Evolutionary conservation across 2,888 invertebrate species (phyloP).

Genomic region (Drosophila testacea): DNA sequence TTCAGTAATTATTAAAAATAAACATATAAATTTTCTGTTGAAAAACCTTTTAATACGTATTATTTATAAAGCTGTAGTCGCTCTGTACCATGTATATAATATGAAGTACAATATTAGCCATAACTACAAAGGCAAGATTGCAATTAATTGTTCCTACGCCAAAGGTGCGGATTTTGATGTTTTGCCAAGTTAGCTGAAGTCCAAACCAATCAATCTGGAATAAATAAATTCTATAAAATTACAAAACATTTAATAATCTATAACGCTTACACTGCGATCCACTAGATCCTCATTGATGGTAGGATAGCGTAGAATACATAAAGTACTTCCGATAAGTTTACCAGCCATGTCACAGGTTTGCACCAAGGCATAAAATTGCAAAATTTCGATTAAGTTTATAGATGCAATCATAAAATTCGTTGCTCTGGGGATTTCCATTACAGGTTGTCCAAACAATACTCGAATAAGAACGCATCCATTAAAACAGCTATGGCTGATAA

Average conservation of each 20-base stretch:
- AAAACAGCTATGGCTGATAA: neutral
- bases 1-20: too few species aligned
- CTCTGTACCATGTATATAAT: slow-evolving; percentile 45
- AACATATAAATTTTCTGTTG: too few species aligned
- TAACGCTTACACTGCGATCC: slow-evolving; percentile 28
- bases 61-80: slow-evolving; percentile 25
- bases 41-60: too few species aligned
- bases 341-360: slow-evolving; percentile 1
- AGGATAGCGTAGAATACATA: slow-evolving; percentile 12
- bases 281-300: neutral
- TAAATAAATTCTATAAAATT: neutral
- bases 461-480: neutral
- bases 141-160: slow-evolving; percentile 23
- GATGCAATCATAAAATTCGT: neutral
- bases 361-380: slow-evolving; percentile 3
- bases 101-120: slow-evolving; percentile 27
- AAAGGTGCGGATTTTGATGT: slow-evolving; percentile 19
- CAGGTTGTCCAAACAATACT: neutral
- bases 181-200: slow-evolving; percentile 32
- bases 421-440: accelerated
- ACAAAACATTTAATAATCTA: neutral
- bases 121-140: slow-evolving; percentile 9
- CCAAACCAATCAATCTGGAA: slow-evolving; percentile 40
- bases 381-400: neutral
- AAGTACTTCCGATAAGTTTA: slow-evolving; percentile 3